These are phyloP conservation scores for Montipora foliosa DNA, from an alignment of 64 coral and sea anemone genomes.

Conservation along the genomic window DNA sequence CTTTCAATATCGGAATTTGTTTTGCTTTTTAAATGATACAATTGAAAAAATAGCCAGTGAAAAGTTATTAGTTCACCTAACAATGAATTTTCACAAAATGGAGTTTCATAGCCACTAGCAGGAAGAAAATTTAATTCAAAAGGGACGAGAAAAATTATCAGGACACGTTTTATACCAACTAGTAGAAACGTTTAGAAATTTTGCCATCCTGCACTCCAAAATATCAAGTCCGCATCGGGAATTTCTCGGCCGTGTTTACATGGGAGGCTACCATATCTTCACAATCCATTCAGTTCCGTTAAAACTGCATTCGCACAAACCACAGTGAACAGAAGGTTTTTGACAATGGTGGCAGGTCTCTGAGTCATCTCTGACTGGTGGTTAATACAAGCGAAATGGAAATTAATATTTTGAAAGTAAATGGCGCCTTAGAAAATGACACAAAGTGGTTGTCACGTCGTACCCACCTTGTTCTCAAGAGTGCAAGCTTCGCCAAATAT, in stretches of 20 bases:
- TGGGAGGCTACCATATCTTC: background rate
- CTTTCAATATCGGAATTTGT: background rate
- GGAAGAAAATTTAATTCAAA: background rate
- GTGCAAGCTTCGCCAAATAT: background rate
- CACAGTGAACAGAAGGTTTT: background rate
- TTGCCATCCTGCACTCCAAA: no score
- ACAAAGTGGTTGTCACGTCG: background rate
- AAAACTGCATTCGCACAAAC: slow-evolving; percentile 5
- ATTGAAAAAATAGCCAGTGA: background rate
- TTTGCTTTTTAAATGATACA: slow-evolving; percentile 26
- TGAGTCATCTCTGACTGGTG: background rate
- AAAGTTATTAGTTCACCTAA: background rate
- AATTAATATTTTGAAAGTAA: slow-evolving; percentile 7
- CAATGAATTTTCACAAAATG: background rate
- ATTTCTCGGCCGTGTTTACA: background rate
- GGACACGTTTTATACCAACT: no score
- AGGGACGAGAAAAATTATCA: no score
- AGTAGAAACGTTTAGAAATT: no score
- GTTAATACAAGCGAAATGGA: slow-evolving; percentile 41
- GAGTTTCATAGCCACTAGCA: no score
- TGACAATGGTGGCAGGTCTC: slow-evolving; percentile 15
- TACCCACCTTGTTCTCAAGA: background rate
- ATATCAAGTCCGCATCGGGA: background rate
- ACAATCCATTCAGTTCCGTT: slow-evolving; percentile 1
- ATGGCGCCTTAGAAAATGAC: background rate